Base-by-base conservation (phyloP, 1,140 invertebrate species). In the Zeugodacus cucurbitae region DNA sequence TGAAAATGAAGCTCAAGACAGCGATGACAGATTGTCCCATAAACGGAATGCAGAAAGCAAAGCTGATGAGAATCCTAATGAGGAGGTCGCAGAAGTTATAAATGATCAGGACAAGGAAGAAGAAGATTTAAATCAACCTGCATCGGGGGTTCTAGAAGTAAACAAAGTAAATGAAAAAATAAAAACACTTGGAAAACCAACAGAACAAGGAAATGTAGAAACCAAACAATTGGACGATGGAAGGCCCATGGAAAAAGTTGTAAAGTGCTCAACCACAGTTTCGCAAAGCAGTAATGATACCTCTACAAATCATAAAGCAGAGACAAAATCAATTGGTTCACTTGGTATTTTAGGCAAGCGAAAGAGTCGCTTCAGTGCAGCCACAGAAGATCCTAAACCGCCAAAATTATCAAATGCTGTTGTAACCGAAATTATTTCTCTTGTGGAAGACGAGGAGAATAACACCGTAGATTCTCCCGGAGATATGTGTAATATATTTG, bases 401-500 rank as follows among this genome's bases (percentile, higher is more conserved):
- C 10, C 14, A 1, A 62, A 91, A 29, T 86, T 88, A 2, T 88
- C 90, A 32, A 87, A 90, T 3, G 89, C 90, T 10, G 91, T 91
- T 59, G 41, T 37, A 90, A 92, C 48, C 90, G 91, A 8, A 91
- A 92, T 34, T 89, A 91, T 1, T 89, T 91, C n/a, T 87, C 82
- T 2, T 32, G 67, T 48, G 4, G 88, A 86, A 3, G 87, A 22
- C 3, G 64, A 54, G 3, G 67, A 85, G 8, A n/a, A 70, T 17
- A 7, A 26, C 22, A 29, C 64, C 17, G 10, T 5, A 4, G 78
- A 88, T 14, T 8, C 44, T 48, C 48, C 89, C 17, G 88, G 89
- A n/a, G 85, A 89, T 20, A 93, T 93, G 89, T 89, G 89, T 29
- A 91, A 89, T 58, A 90, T 93, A n/a, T 93, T 93, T 62, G 92